A percentile compares a stretch with the other conserved stretches of the same genome.
Evolutionary conservation across 2,797 vertebrate genomes (phyloP).

Genomic region (Coreius guichenoti): DNA sequence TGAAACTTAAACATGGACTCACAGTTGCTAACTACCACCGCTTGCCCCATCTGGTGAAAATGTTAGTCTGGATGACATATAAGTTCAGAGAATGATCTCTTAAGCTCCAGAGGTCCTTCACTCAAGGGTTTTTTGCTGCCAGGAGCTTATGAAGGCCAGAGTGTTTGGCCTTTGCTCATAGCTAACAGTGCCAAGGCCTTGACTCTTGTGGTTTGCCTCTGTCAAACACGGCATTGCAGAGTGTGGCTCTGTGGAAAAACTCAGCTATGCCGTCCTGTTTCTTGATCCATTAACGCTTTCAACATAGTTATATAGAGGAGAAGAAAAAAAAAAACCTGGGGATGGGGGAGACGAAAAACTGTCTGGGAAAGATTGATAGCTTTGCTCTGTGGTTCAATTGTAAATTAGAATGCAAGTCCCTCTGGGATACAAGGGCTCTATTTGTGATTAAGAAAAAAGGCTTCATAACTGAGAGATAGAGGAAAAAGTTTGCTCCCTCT

Average conservation of each 20-base stretch:
- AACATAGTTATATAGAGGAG: constrained; percentile 92
- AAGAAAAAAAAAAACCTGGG: constrained; percentile 60
- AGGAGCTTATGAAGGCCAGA: constrained; percentile 56
- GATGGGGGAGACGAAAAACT: constrained; percentile 66
- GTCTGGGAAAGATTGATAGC: constrained; percentile 97
- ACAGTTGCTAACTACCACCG: constrained; percentile 28
- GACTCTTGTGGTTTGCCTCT: constrained; percentile 54
- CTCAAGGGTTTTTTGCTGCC: constrained; percentile 44
- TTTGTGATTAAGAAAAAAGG: constrained; percentile 99
- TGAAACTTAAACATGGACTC: constrained; percentile 17
- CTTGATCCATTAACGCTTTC: constrained; percentile 84
- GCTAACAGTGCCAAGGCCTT: constrained; percentile 52
- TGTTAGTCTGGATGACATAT: constrained; percentile 31
- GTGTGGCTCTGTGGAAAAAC: constrained; percentile 48
- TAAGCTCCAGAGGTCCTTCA: constrained; percentile 48
- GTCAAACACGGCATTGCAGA: constrained; percentile 36
- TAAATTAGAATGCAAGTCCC: constrained; percentile 99
- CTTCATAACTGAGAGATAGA: constrained; percentile 93
- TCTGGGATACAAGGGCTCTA: constrained; percentile 92
- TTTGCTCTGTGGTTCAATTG: constrained; percentile 97
- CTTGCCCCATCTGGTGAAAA: constrained; percentile 40
- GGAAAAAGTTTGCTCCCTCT: constrained; percentile 92
- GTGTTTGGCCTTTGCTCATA: constrained; percentile 56
- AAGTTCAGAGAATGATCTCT: constrained; percentile 46
- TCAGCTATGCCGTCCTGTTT: constrained; percentile 73